Percentiles rank a stretch among this genome's conserved stretches.
These are phyloP conservation scores for Varanus komodoensis DNA, from an alignment of 2,113 vertebrate genomes.

Conservation along the genomic window DNA sequence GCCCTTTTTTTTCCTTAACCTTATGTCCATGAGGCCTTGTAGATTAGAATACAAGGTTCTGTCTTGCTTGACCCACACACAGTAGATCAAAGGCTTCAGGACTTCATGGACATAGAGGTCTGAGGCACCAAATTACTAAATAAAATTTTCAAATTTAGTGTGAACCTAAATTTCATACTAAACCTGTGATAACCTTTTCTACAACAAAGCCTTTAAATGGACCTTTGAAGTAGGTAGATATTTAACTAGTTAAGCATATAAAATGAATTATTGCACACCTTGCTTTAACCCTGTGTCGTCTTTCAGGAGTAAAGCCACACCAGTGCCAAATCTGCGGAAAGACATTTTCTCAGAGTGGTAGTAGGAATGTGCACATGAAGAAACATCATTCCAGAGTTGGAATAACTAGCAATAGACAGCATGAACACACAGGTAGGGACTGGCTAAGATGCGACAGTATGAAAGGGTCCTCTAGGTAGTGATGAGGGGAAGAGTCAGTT, in stretches of 20 bases:
- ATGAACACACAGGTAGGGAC: slow-evolving; percentile 78
- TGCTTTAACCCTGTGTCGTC: slow-evolving; percentile 32
- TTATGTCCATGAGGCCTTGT: too few species aligned
- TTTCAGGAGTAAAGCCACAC: slow-evolving; percentile 94
- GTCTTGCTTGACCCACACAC: not conserved
- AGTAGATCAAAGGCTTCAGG: not conserved
- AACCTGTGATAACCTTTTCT: not conserved
- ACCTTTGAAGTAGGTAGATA: not conserved
- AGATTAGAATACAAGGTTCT: not conserved
- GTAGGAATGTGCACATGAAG: slow-evolving; percentile 96
- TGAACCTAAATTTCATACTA: too few species aligned
- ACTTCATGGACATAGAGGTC: not conserved
- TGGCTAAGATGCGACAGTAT: not conserved
- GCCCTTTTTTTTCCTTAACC: not conserved
- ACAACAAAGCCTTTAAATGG: slow-evolving; percentile 15
- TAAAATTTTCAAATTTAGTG: not conserved
- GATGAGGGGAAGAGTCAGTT: not conserved
- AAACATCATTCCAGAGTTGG: slow-evolving; percentile 87
- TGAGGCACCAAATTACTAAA: slow-evolving; percentile 27
- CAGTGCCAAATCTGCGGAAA: slow-evolving; percentile 95
- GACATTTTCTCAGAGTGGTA: slow-evolving; percentile 97
- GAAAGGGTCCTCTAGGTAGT: not conserved
- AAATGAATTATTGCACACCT: slow-evolving; percentile 28
- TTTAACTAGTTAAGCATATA: not conserved
- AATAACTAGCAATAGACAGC: slow-evolving; percentile 77